A percentile compares a stretch with the other conserved stretches of the same genome.
Evolutionary conservation across 1,140 invertebrate species (phyloP).

Genomic region (Drosophila rhopaloa): DNA sequence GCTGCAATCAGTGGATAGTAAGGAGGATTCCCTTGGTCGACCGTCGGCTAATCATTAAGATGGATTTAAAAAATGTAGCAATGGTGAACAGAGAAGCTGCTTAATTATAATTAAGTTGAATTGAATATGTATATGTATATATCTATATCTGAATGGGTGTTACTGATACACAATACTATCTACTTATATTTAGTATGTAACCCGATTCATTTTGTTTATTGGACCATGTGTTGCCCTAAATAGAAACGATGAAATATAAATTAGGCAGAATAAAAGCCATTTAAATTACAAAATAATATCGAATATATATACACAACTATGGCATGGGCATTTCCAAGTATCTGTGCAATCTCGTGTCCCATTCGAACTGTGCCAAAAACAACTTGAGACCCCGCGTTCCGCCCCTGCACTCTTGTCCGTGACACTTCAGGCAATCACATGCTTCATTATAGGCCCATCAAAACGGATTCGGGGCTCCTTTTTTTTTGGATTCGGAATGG

Average conservation of each 20-base stretch:
- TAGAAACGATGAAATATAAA: too few species aligned
- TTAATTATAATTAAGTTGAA: too few species aligned
- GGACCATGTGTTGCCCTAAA: too few species aligned
- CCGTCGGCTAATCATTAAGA: background rate
- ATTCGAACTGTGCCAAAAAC: constrained; percentile 33
- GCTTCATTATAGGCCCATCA: constrained; percentile 77
- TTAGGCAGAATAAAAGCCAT: too few species aligned
- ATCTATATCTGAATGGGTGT: too few species aligned
- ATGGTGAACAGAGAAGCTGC: too few species aligned
- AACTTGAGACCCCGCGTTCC: constrained; percentile 22
- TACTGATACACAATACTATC: too few species aligned
- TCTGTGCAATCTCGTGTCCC: constrained; percentile 4
- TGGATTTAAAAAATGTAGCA: background rate
- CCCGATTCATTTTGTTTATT: too few species aligned
- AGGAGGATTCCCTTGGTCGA: background rate
- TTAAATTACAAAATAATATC: background rate
- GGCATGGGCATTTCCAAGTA: background rate
- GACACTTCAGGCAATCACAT: constrained; percentile 78
- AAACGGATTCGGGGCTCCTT: constrained; percentile 7
- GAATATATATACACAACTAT: background rate
- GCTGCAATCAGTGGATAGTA: background rate
- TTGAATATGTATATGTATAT: too few species aligned
- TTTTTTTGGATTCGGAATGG: too few species aligned
- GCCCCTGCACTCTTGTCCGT: constrained; percentile 24
- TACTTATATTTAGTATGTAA: too few species aligned